Percentiles rank a stretch among this genome's conserved stretches.
phyloP scores from a whole-genome alignment of 2,888 invertebrate genomes.

The Eulithis testata region DNA sequence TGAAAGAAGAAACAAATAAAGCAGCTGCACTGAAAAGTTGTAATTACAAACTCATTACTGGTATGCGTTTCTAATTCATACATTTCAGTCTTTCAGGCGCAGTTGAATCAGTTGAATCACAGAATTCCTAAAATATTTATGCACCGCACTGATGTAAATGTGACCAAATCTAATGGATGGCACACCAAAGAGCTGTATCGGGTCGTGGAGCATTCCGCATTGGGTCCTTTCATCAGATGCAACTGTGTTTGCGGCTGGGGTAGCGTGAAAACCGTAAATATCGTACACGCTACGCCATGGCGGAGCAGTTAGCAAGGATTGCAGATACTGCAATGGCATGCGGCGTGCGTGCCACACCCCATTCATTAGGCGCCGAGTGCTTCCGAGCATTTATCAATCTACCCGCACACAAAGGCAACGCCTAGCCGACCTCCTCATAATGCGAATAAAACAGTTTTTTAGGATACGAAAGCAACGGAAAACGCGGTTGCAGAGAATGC shows the following conservation, averaged over 20 bases:
- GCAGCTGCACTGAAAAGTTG: background rate
- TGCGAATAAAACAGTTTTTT: constrained; percentile 43
- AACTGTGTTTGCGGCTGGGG: constrained; percentile 47
- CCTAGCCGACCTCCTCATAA: constrained; percentile 50
- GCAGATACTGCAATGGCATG: constrained; percentile 71
- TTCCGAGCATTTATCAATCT: constrained; percentile 83
- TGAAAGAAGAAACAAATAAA: background rate
- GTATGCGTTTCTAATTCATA: background rate
- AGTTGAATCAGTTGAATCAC: background rate
- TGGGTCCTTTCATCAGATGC: constrained; percentile 44
- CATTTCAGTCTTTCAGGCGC: background rate
- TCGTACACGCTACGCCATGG: constrained; percentile 46
- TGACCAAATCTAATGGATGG: constrained; percentile 26
- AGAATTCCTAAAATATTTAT: constrained; percentile 9
- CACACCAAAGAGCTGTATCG: constrained; percentile 30
- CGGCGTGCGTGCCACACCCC: constrained; percentile 80
- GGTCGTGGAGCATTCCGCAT: constrained; percentile 28
- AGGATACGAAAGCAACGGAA: constrained; percentile 30
- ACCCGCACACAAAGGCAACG: constrained; percentile 61
- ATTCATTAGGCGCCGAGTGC: constrained; percentile 82
- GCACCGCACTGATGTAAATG: constrained; percentile 13
- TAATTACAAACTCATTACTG: too few relatives aligned
- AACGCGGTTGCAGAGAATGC: constrained; percentile 13
- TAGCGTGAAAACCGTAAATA: constrained; percentile 62
- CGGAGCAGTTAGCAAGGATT: constrained; percentile 66